phyloP scores from a whole-genome alignment of 2,888 invertebrate genomes.

The Erebia epiphron region DNA sequence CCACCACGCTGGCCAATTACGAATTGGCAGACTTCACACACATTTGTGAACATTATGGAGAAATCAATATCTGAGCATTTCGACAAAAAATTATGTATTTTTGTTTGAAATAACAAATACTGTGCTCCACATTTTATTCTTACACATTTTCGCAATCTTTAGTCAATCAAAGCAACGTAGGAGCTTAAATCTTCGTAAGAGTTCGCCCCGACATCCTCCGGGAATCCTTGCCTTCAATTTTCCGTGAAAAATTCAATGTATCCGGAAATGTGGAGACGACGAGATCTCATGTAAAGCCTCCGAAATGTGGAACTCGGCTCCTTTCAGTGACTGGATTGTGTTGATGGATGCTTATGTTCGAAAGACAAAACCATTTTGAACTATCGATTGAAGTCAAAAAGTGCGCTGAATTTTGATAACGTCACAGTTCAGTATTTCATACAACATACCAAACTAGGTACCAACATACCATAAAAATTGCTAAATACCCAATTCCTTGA shows the following conservation, averaged over 20 bases:
- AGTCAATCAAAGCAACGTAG: slow-evolving; percentile 47
- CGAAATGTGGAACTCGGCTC: slow-evolving; percentile 44
- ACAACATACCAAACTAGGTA: too few species aligned
- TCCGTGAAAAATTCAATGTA: slow-evolving; percentile 72
- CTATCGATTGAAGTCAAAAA: too few species aligned
- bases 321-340: slow-evolving; percentile 23
- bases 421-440: too few species aligned
- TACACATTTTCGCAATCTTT: not conserved
- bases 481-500: too few species aligned
- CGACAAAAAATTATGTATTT: not conserved
- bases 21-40: too few species aligned
- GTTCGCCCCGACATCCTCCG: slow-evolving; percentile 62
- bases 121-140: not conserved
- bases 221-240: slow-evolving; percentile 57
- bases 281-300: slow-evolving; percentile 44
- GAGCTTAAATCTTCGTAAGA: slow-evolving; percentile 61
- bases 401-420: too few species aligned
- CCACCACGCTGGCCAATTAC: too few species aligned
- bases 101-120: not conserved
- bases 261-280: slow-evolving; percentile 47
- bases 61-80: too few species aligned
- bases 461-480: too few species aligned
- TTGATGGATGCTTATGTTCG: not conserved
- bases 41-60: too few species aligned
- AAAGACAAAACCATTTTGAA: too few species aligned